Base-by-base conservation (phyloP, 2,888 invertebrate species). In the Drosophila planitibia region DNA sequence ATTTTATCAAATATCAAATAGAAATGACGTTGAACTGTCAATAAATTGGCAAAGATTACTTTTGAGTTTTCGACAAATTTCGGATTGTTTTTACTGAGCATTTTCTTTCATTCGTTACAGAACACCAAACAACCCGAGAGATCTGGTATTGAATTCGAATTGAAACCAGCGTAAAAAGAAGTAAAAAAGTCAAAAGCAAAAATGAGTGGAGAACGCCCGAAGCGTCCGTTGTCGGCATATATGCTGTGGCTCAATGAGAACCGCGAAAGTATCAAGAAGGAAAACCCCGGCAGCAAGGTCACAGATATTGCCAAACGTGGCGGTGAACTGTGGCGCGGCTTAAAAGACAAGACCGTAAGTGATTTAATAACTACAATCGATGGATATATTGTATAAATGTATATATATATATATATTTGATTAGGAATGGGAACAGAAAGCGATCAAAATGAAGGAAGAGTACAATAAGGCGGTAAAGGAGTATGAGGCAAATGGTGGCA, bases 291-390 rank as follows among this genome's bases (percentile, higher is more conserved):
- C 78, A 96, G 98, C 80, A 96, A 96, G 91, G 96, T 99, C 41
- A 97, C 98, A 22, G 99, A 99, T 91, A 96, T 99, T 71, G 97
- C 98, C 57, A 99, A 98, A 94, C 98, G 97, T 91, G 99, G 97
- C 73, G 99, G 99, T 44, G 98, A 99, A 94, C 94, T 98, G 94
- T 99, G 99, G 99, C 97, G 97, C 89, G 96, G 96, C 72, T 94
- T 99, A 92, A 96, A 96, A 90, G 97, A 98, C 92, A 98, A 98
- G 94, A 95, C 96, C 75, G 97, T 97, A 94, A 87, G 92, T 87
- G 1, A 25, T n/a, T 5, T 1, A 10, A 25, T 28, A 14, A 55
- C n/a, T 12, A 5, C 2, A 49, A 47, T 0, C 25, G 6, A 4
- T 0, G 4, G 1, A 1, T 9, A 32, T 41, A 41, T 9, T 28